A percentile compares a stretch with the other conserved stretches of the same genome.
Evolutionary conservation across 2,888 invertebrate species (phyloP).

Genomic region (Perithous albicinctus): DNA sequence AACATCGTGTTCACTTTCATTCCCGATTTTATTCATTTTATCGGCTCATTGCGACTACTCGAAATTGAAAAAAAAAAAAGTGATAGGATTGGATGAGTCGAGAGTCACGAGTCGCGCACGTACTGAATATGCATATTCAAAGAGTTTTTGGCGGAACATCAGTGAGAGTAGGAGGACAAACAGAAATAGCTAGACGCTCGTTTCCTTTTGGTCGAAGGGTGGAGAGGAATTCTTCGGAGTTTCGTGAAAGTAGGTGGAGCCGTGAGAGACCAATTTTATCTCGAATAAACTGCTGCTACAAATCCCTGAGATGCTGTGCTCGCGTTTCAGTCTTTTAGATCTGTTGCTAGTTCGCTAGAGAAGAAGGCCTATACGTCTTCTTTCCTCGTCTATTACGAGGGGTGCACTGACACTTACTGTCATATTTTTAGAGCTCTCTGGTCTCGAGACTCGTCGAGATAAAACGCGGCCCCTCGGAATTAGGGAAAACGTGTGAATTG

Average conservation of each 20-base stretch:
- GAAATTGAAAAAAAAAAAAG: slow-evolving; percentile 1
- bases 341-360: slow-evolving; percentile 38
- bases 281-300: slow-evolving; percentile 41
- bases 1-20: slow-evolving; percentile 22
- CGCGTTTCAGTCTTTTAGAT: slow-evolving; percentile 12
- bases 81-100: slow-evolving; percentile 20
- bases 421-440: slow-evolving; percentile 67
- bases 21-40: slow-evolving; percentile 57
- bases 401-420: slow-evolving; percentile 64
- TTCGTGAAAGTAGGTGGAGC: slow-evolving; percentile 65
- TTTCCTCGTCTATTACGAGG: slow-evolving; percentile 32
- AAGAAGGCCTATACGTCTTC: slow-evolving; percentile 16
- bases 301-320: slow-evolving; percentile 6
- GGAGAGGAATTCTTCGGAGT: slow-evolving; percentile 58
- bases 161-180: slow-evolving; percentile 64
- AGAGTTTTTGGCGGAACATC: slow-evolving; percentile 63
- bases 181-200: slow-evolving; percentile 67
- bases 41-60: slow-evolving; percentile 19
- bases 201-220: slow-evolving; percentile 64
- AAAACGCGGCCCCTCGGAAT: not conserved
- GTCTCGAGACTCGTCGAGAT: slow-evolving; percentile 23
- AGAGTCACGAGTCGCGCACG: slow-evolving; percentile 48
- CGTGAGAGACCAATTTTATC: slow-evolving; percentile 64
- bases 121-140: slow-evolving; percentile 53
- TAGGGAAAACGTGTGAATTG: slow-evolving; percentile 52